phyloP scores from a whole-genome alignment of 2,113 vertebrate species.

The Syrmaticus mikado region DNA sequence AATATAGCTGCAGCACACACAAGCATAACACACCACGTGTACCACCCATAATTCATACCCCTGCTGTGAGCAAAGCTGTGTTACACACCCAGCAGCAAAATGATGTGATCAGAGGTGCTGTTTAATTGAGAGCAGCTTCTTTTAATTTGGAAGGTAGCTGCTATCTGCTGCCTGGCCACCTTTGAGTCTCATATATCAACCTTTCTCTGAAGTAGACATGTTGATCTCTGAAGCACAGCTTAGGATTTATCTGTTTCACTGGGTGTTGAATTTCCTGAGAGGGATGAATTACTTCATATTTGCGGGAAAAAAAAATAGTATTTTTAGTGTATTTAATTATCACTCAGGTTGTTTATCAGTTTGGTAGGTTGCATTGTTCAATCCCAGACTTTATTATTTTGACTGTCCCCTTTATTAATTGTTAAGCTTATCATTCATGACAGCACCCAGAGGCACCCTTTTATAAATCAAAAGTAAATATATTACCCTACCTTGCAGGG shows the following conservation, averaged over 20 bases:
- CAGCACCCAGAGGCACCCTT: conserved; percentile 41
- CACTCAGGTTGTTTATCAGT: background rate
- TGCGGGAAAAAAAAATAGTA: background rate
- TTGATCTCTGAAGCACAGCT: background rate
- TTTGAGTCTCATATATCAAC: background rate
- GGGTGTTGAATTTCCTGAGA: background rate
- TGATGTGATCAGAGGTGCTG: background rate
- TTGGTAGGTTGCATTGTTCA: background rate
- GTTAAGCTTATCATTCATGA: conserved; percentile 31
- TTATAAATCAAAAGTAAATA: conserved; percentile 67
- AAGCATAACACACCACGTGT: background rate
- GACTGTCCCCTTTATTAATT: conserved; percentile 18
- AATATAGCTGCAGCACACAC: background rate
- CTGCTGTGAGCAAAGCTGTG: background rate
- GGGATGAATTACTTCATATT: background rate
- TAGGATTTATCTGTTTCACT: background rate
- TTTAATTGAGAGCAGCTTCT: background rate
- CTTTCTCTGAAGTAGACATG: background rate
- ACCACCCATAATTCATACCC: background rate
- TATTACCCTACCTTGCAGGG: conserved; percentile 50
- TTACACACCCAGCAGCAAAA: background rate
- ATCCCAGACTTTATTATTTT: background rate
- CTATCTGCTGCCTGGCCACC: background rate
- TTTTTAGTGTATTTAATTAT: background rate
- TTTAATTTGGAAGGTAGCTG: background rate